These are phyloP conservation scores for Florisuga fusca DNA, from an alignment of 2,797 vertebrate genomes.

Conservation along the genomic window DNA sequence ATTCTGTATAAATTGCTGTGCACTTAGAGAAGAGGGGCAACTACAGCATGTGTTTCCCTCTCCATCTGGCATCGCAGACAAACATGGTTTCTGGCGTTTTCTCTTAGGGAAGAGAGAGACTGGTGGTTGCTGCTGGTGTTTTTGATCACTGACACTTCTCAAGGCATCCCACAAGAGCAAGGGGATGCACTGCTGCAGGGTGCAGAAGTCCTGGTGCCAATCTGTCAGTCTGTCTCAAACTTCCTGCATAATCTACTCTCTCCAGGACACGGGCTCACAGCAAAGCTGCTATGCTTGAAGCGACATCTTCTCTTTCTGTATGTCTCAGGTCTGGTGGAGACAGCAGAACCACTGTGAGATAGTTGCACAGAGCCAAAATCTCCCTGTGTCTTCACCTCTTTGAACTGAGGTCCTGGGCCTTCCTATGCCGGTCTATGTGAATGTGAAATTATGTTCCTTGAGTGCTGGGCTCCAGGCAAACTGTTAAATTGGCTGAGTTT, in stretches of 20 bases:
- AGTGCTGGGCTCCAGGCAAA: neutral
- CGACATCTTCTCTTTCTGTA: neutral
- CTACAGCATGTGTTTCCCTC: neutral
- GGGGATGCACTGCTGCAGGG: neutral
- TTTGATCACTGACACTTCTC: neutral
- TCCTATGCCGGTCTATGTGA: too few relatives aligned
- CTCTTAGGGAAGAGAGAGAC: neutral
- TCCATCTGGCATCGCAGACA: neutral
- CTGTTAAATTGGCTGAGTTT: neutral
- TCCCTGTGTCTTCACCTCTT: neutral
- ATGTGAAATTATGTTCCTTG: accelerated
- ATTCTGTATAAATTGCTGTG: neutral
- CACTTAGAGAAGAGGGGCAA: neutral
- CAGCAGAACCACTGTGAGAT: neutral
- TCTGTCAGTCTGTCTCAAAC: neutral
- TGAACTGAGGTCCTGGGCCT: neutral
- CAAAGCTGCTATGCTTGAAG: neutral
- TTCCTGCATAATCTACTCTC: neutral
- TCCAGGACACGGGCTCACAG: neutral
- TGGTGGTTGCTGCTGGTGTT: neutral
- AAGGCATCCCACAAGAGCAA: neutral
- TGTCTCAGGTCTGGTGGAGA: neutral
- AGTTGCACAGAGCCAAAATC: neutral
- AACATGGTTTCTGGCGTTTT: neutral
- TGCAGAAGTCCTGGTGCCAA: neutral